Evolutionary conservation across 2,113 vertebrate genomes (phyloP).

Genomic region (Danio rerio): DNA sequence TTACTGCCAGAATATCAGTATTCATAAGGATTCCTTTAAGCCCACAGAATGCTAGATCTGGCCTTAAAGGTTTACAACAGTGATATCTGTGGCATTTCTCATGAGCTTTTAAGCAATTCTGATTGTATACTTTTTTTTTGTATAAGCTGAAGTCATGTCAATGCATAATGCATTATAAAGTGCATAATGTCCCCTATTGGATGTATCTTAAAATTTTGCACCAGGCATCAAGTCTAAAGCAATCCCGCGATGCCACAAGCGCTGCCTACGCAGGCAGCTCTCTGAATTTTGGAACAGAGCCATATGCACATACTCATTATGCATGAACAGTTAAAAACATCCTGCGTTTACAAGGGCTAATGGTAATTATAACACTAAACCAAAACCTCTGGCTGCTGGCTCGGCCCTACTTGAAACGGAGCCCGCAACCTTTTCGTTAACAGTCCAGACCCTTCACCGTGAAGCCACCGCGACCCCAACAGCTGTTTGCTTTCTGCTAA

Average conservation of each 20-base stretch:
- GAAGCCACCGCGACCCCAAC: background rate
- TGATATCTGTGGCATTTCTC: background rate
- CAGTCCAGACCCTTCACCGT: slow-evolving; percentile 9
- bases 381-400: slow-evolving; percentile 23
- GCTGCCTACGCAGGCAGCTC: background rate
- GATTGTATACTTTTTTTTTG: background rate
- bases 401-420: slow-evolving; percentile 14
- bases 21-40: too few relatives aligned
- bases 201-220: background rate
- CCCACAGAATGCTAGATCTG: too few relatives aligned
- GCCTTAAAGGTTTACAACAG: background rate
- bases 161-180: background rate
- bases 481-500: slow-evolving; percentile 41
- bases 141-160: background rate
- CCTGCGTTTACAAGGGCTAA: slow-evolving; percentile 24
- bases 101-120: background rate
- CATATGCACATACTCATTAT: slow-evolving; percentile 25
- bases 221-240: background rate
- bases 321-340: slow-evolving; percentile 25
- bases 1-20: too few relatives aligned
- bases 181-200: background rate
- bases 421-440: slow-evolving; percentile 25
- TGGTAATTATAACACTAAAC: slow-evolving; percentile 23
- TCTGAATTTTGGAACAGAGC: slow-evolving; percentile 19
- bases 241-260: background rate